Evolutionary conservation across 1,140 invertebrate species (phyloP), one percentile per base, ranked within the genome.

Genomic region (Probaryconus sp.): DNA sequence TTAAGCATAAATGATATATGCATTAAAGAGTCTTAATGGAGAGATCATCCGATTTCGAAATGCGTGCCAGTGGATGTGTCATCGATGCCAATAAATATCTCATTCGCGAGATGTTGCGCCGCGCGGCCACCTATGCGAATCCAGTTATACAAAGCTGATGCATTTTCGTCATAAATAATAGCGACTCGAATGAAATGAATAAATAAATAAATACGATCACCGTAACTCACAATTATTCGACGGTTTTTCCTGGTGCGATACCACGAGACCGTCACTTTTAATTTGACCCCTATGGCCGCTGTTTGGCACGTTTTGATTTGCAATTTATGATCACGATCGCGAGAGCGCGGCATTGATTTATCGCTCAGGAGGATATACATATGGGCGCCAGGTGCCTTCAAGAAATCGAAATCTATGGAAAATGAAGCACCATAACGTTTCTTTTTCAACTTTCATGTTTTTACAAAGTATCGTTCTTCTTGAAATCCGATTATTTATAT

Each of bases 31-130:
- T 47, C 42, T 40, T 63, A 74, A 74, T 74, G 42, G 55, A 68
- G 61, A 58, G 42, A 68, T 68, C 51, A 58, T 74, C 68, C 56
- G 40, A 37, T 74, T 68, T 63, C 56, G 50, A 74, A 74, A 74
- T 38, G 61, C 33, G 14, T 24, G 47, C 55, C 38, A 50, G 40
- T 38, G 61, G 79, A 79, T 67, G 79, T 78, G 81, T 81, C 81
- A 81, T 82, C 81, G 81, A 82, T 78, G 77, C 67, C 58, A 71
- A 72, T 78, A 78, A 77, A 80, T 77, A 78, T 70, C 69, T 74
- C 67, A 56, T 35, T n/a, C 38, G 40, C 48, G 63, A 68, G 70
- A 61, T 50, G 30, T 43, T 35, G 17, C 5, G 16, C 26, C 7
- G 33, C 5, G 28, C 7, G 56, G 38, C 65, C 53, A 65, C 72